Conservation (phyloP, 92 coral and sea anemone genomes). For the Muricea muricata region DNA sequence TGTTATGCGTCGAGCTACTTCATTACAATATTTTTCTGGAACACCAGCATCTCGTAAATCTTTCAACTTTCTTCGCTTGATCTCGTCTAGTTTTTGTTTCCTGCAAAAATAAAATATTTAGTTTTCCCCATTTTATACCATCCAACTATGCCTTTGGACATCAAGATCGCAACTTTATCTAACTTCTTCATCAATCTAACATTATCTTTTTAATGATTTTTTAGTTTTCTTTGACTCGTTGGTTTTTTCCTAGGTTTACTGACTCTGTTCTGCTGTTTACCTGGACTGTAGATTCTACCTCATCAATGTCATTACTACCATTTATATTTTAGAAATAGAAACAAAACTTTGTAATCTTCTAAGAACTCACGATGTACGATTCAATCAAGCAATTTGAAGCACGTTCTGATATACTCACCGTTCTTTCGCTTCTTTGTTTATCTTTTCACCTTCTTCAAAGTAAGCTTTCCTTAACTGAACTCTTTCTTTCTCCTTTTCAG, state of each 20-base stretch:
- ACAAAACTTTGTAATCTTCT: no score
- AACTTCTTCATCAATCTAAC: not conserved
- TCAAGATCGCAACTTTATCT: no score
- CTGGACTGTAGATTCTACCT: no score
- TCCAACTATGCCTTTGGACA: no score
- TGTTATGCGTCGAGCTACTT: conserved; percentile 97
- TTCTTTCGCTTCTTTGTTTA: conserved; percentile 95
- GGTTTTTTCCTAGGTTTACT: no score
- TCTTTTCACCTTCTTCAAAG: conserved; percentile 93
- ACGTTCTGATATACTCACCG: conserved; percentile 59
- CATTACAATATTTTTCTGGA: conserved; percentile 98
- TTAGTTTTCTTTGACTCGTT: no score
- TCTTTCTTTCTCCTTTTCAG: conserved; percentile 93
- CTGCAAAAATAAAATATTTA: conserved; percentile 46
- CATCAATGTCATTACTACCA: no score
- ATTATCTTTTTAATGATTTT: no score
- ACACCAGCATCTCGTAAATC: conserved; percentile 92
- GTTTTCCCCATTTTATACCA: not conserved
- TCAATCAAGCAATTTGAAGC: not conserved
- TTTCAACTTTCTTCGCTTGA: conserved; percentile 83
- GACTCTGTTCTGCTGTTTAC: no score
- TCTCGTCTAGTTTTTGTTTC: conserved; percentile 91
- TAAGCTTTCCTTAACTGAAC: conserved; percentile 78
- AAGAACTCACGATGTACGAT: no score
- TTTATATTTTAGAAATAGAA: no score